Base-by-base conservation (phyloP, 2,888 invertebrate genomes). In the Macaria liturata region DNA sequence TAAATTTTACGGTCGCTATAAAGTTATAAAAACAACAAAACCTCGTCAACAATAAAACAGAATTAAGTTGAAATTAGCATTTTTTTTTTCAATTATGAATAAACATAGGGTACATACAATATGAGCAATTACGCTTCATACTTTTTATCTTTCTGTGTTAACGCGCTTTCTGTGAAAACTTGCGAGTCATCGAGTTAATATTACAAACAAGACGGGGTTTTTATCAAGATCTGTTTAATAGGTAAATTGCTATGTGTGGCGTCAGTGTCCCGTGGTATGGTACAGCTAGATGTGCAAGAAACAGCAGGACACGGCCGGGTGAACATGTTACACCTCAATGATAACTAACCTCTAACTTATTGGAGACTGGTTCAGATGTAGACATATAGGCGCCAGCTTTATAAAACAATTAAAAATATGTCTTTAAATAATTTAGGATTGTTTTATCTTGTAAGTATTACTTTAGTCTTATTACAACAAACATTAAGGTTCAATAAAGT, bases 271-370 rank as follows among this genome's bases (percentile, higher is more conserved):
- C 69, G 68, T 67, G 72, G 72, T 76, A 76, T 73, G 71, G 79
- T 76, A 77, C 76, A 69, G 67, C 69, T 70, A 76, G 72, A 72
- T 69, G 70, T 67, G 68, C 62, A 73, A 79, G 74, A 75, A 76
- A 75, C 70, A 77, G 76, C 71, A 76, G 71, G 75, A 66, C 74
- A 80, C 76, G 83, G 78, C 68, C 77, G 75, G 81, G 65, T 81
- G 77, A 66, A 54, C 44, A n/a, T 45, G 47, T 39, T 34, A 51
- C 56, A 42, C 47, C 56, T 57, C 37, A 1, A 9, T 5, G 8
- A 42, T 9, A 8, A n/a, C 42, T 39, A 39, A 39, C 20, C 20
- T 20, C 20, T 20, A 20, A 20, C 20, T 20, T 20, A 20, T 20
- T 20, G 2, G 20, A 2, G 2, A 1, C 34, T 6, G 34, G 34